These are phyloP conservation scores for Gambusia holbrooki DNA, from an alignment of 2,113 vertebrate genomes.

Conservation along the genomic window DNA sequence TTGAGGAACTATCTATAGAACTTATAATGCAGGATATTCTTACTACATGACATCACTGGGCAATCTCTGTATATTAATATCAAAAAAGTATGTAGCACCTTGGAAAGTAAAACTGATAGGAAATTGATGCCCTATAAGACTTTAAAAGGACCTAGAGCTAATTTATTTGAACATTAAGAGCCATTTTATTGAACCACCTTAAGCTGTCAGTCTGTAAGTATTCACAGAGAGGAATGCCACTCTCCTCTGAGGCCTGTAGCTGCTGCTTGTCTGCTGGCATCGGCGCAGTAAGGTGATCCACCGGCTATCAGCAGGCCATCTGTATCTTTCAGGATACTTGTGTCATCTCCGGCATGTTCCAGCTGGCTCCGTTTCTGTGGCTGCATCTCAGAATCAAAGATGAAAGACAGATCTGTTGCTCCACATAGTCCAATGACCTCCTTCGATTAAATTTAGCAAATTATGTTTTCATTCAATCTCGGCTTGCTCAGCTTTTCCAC, in stretches of 20 bases:
- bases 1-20: neutral
- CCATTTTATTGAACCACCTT: slow-evolving; percentile 22
- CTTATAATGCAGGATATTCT: neutral
- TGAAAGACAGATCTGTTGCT: slow-evolving; percentile 40
- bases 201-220: slow-evolving; percentile 41
- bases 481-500: slow-evolving; percentile 37
- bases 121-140: neutral
- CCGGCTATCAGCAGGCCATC: slow-evolving; percentile 67
- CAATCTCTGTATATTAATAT: neutral
- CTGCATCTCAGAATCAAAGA: slow-evolving; percentile 58
- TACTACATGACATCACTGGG: neutral
- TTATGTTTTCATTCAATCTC: slow-evolving; percentile 51
- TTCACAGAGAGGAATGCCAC: slow-evolving; percentile 41
- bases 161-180: slow-evolving; percentile 26
- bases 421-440: slow-evolving; percentile 25
- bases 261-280: slow-evolving; percentile 49
- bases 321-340: slow-evolving; percentile 67
- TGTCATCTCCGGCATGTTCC: slow-evolving; percentile 76
- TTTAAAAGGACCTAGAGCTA: neutral
- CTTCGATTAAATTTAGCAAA: slow-evolving; percentile 41
- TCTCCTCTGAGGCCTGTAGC: slow-evolving; percentile 41
- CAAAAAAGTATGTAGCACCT: neutral
- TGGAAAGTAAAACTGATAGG: neutral
- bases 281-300: slow-evolving; percentile 67
- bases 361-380: slow-evolving; percentile 58